Conservation (phyloP, 1,140 invertebrate species). For the Dryas iulia region DNA sequence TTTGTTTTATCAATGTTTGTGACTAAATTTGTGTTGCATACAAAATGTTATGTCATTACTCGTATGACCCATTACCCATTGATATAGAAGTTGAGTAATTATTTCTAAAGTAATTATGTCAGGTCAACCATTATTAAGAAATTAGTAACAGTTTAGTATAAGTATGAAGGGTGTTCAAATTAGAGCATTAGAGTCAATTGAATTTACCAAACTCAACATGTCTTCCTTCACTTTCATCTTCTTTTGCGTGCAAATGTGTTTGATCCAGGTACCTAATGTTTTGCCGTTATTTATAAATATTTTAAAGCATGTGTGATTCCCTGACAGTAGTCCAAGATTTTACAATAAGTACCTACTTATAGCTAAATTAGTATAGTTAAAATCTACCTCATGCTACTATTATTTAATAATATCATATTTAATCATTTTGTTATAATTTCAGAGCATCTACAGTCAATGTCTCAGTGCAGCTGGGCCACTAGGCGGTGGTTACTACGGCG, state of each 20-base stretch:
- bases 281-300: too few relatives aligned
- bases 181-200: background rate
- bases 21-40: background rate
- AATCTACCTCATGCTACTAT: too few relatives aligned
- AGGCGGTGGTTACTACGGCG: conserved; percentile 6
- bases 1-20: background rate
- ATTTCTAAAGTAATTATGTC: background rate
- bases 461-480: background rate
- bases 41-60: background rate
- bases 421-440: background rate
- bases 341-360: too few relatives aligned
- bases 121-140: background rate
- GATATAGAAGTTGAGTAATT: background rate
- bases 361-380: too few relatives aligned
- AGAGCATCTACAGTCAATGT: conserved; percentile 15
- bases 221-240: too few relatives aligned
- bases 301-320: too few relatives aligned
- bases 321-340: too few relatives aligned
- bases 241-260: too few relatives aligned
- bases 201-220: too few relatives aligned
- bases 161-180: background rate
- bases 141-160: background rate
- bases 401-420: too few relatives aligned
- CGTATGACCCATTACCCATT: background rate
- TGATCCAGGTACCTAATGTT: too few relatives aligned